phyloP scores from a whole-genome alignment of 1,140 invertebrate species.

The Drosophila repletoides region DNA sequence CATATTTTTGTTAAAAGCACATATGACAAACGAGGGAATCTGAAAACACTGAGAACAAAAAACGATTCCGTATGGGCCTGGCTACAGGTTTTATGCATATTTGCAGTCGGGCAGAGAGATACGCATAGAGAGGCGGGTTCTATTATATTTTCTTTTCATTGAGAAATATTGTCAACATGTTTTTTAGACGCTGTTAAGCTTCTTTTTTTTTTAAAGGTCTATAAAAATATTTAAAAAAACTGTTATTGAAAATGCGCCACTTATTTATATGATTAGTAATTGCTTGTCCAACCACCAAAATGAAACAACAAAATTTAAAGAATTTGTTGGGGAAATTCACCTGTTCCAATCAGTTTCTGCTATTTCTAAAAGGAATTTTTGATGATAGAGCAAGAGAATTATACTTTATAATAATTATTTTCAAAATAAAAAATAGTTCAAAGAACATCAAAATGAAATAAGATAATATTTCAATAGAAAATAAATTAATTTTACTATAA shows the following conservation, averaged over 20 bases:
- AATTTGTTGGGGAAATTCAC: slow-evolving; percentile 49
- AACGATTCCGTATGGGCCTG: slow-evolving; percentile 20
- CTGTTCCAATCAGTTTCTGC: slow-evolving; percentile 58
- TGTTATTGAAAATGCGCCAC: slow-evolving; percentile 30
- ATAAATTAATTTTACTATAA: too few species aligned
- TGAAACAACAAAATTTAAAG: not conserved
- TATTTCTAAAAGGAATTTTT: not conserved
- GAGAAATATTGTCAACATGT: slow-evolving; percentile 49
- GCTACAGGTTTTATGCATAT: too few species aligned
- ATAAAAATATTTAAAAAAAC: slow-evolving; percentile 53
- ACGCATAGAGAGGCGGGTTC: too few species aligned
- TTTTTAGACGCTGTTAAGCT: not conserved
- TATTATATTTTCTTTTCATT: slow-evolving; percentile 58
- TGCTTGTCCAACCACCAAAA: slow-evolving; percentile 12
- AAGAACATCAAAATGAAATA: too few species aligned
- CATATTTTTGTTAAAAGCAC: slow-evolving; percentile 64
- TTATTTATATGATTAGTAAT: slow-evolving; percentile 39
- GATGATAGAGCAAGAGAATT: too few species aligned
- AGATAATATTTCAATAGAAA: too few species aligned
- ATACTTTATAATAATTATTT: too few species aligned
- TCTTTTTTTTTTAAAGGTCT: slow-evolving; percentile 38
- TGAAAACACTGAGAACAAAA: too few species aligned
- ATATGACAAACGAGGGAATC: slow-evolving; percentile 46
- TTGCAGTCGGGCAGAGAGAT: too few species aligned
- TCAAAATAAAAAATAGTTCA: too few species aligned